phyloP scores from a whole-genome alignment of 2,797 vertebrate species.

The Phrynocephalus forsythii region DNA sequence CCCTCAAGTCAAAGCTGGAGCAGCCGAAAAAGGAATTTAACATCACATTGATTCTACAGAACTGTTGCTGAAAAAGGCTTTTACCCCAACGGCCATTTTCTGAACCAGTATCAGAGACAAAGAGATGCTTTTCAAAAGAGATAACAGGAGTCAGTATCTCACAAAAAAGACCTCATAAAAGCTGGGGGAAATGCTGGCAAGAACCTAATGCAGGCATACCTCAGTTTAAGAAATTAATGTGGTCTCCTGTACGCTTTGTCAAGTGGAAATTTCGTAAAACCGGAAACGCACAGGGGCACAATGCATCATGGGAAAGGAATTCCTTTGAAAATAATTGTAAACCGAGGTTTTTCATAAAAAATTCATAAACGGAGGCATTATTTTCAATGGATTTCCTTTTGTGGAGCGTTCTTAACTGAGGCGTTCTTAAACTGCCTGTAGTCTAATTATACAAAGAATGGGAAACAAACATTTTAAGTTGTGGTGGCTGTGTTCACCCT shows the following conservation, averaged over 20 bases:
- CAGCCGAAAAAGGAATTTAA: background rate
- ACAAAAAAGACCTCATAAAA: background rate
- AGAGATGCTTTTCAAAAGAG: background rate
- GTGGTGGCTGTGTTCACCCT: too few relatives aligned
- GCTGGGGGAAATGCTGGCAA: background rate
- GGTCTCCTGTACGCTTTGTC: too few relatives aligned
- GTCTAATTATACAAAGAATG: background rate
- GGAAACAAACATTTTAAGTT: background rate
- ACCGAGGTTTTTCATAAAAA: too few relatives aligned
- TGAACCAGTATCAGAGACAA: background rate
- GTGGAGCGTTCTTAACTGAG: too few relatives aligned
- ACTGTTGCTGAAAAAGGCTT: background rate
- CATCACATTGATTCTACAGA: background rate
- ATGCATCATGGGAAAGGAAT: too few relatives aligned
- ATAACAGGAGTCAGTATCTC: background rate
- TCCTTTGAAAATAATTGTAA: too few relatives aligned
- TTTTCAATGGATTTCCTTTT: too few relatives aligned
- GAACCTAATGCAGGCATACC: background rate
- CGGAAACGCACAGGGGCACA: too few relatives aligned
- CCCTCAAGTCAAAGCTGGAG: slow-evolving; percentile 32
- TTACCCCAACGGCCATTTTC: background rate
- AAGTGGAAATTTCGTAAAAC: too few relatives aligned
- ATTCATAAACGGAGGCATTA: too few relatives aligned
- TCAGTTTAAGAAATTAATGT: too few relatives aligned
- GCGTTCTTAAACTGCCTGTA: too few relatives aligned